These are phyloP conservation scores for Drymodes brunneopygia DNA, from an alignment of 2,113 vertebrate genomes.

Conservation along the genomic window DNA sequence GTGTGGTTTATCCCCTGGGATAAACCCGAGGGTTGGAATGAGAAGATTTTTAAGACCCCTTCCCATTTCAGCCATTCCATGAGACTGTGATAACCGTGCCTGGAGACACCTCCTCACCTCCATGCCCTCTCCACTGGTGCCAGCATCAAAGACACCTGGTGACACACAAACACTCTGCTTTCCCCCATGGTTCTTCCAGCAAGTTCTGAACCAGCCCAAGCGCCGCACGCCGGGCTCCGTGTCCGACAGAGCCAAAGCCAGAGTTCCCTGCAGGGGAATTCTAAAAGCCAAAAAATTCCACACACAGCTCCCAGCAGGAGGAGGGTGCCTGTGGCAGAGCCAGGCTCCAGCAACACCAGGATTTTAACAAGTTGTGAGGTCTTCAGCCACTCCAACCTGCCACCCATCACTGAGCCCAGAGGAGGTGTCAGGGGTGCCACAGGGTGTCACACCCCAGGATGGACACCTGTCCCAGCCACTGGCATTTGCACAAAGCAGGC, in stretches of 20 bases:
- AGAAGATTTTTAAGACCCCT: background rate
- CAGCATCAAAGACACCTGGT: fast-evolving
- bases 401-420: background rate
- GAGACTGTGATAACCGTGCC: background rate
- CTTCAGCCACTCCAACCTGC: background rate
- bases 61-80: background rate
- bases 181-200: background rate
- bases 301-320: background rate
- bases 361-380: background rate
- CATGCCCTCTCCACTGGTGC: fast-evolving
- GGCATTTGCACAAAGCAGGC: fast-evolving
- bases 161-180: background rate
- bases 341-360: fast-evolving
- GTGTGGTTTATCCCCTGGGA: background rate
- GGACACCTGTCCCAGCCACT: background rate
- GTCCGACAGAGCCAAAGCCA: background rate
- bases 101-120: background rate
- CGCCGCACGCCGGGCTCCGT: fast-evolving
- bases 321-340: background rate
- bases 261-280: background rate
- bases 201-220: background rate
- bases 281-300: background rate
- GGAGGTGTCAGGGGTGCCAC: background rate
- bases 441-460: background rate
- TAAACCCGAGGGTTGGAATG: background rate